phyloP scores from a whole-genome alignment of 1,140 invertebrate species.

The Triops longicaudatus region DNA sequence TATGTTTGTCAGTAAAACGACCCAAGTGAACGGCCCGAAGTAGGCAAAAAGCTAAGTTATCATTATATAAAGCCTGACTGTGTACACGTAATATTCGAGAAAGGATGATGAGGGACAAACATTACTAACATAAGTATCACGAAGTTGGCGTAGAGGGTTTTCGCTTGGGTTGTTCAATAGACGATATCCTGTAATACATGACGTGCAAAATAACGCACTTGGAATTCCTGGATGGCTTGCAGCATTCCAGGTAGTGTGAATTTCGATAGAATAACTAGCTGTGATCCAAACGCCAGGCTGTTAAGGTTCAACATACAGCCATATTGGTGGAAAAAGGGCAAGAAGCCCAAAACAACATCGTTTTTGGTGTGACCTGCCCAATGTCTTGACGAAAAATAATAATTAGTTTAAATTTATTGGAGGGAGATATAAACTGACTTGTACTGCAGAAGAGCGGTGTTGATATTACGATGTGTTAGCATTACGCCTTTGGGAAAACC shows the following conservation, averaged over 20 bases:
- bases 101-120: background rate
- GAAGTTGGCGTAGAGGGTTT: background rate
- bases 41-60: no score
- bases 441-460: slow-evolving; percentile 35
- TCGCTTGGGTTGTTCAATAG: background rate
- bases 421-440: slow-evolving; percentile 17
- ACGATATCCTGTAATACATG: background rate
- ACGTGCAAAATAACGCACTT: slow-evolving; percentile 38
- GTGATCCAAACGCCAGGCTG: slow-evolving; percentile 49
- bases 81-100: background rate
- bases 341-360: slow-evolving; percentile 21
- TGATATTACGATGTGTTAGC: slow-evolving; percentile 63
- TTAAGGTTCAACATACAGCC: slow-evolving; percentile 21
- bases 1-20: background rate
- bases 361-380: background rate
- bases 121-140: background rate
- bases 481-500: slow-evolving; percentile 84
- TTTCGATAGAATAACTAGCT: slow-evolving; percentile 60
- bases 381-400: background rate
- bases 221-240: slow-evolving; percentile 52
- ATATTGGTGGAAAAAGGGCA: slow-evolving; percentile 29
- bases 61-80: background rate
- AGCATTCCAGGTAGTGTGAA: slow-evolving; percentile 62
- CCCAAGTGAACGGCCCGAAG: no score
- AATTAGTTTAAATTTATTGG: background rate